Base-by-base conservation (phyloP, 2,113 vertebrate genomes). In the Lynx canadensis region DNA sequence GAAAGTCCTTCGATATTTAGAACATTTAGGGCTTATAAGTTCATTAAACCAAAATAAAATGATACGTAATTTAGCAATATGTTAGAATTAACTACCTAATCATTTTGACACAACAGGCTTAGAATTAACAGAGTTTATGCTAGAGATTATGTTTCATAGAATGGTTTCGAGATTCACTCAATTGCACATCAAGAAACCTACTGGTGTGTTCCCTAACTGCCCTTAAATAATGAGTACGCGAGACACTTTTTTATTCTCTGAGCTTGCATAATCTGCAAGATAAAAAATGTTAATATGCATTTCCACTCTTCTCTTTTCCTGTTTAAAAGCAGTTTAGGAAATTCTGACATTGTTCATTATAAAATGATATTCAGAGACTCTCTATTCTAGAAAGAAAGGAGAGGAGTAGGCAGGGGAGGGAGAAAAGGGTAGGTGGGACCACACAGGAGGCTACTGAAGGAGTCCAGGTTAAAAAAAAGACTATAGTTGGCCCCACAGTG, bases 31-130 rank as follows among this genome's bases (percentile, higher is more conserved):
- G 23, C 5, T 92, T 94, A 63, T 73, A 82, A 78, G 48, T 80
- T 89, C 69, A 80, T 80, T 89, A 94, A 95, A n/a, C 19, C 11
- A 25, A 88, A 92, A 88, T 91, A 89, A 90, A 93, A 71, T 86
- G 31, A 86, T 48, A 60, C 0, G n/a, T 11, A 57, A 94, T 52
- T 96, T 82, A 84, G 33, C 18, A 76, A 29, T 81, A 65, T 78
- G 15, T 74, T 88, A 95, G 66, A 65, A 76, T 87, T 92, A 96
- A 27, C 45, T 89, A 48, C 41, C 38, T 65, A 55, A 66, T 80
- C 21, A 68, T 63, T 80, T 65, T 27, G 78, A 84, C 10, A 48
- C 33, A 82, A 63, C 3, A 82, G 81, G 85, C 4, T 71, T 18
- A 65, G 68, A 96, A 91, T 74, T 52, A 88, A 48, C 33, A 68